phyloP scores from a whole-genome alignment of 2,797 vertebrate genomes.

The Notoglanidium macrostoma region DNA sequence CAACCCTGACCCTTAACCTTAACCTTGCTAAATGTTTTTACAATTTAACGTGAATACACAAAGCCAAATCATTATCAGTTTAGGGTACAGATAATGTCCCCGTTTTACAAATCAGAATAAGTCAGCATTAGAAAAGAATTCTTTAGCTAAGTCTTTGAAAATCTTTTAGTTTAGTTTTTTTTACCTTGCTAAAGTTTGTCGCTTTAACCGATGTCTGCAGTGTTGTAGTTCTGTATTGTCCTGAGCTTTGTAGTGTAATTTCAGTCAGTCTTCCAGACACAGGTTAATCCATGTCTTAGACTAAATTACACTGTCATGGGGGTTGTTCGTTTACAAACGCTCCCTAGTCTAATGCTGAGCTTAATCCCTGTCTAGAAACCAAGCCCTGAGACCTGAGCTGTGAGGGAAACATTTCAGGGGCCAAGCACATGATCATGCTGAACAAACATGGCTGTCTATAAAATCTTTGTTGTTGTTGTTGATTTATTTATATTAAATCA shows the following conservation, averaged over 20 bases:
- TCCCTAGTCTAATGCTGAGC: slow-evolving; percentile 5
- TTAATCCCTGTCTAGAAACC: slow-evolving; percentile 28
- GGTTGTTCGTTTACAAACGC: slow-evolving; percentile 7
- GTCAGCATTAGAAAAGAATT: neutral
- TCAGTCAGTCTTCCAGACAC: slow-evolving; percentile 24
- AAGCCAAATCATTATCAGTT: neutral
- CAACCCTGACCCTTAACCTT: neutral
- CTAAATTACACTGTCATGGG: slow-evolving; percentile 17
- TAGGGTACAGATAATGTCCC: too few species aligned
- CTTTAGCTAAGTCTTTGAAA: neutral
- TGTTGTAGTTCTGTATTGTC: neutral
- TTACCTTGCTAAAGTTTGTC: neutral
- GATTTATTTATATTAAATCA: neutral
- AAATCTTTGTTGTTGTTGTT: too few species aligned
- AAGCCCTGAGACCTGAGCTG: slow-evolving; percentile 6
- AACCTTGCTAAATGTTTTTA: neutral
- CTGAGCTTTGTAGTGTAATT: neutral
- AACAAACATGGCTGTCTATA: neutral
- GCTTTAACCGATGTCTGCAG: neutral
- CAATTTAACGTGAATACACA: neutral
- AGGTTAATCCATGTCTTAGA: slow-evolving; percentile 19
- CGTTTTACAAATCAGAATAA: neutral
- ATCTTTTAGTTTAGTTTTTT: neutral
- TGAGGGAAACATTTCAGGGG: neutral
- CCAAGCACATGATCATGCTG: neutral